phyloP scores from a whole-genome alignment of 2,113 vertebrate species.

The Salvelinus fontinalis region DNA sequence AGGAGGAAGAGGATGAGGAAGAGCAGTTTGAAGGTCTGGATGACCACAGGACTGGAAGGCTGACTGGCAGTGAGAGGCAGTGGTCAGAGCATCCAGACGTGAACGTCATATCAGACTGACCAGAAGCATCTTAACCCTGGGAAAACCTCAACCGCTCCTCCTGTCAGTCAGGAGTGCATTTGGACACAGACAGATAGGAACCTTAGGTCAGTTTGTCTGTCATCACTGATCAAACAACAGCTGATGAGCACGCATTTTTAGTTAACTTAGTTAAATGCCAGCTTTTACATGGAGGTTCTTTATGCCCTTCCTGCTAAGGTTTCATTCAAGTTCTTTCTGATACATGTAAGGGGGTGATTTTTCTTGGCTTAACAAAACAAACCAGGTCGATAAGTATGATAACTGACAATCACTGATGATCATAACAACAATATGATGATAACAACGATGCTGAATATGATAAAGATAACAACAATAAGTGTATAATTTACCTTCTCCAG shows the following conservation, averaged over 20 bases:
- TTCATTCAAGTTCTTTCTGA: background rate
- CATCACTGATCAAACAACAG: slow-evolving; percentile 55
- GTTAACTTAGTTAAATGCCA: slow-evolving; percentile 19
- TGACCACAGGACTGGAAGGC: background rate
- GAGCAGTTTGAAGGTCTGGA: slow-evolving; percentile 30
- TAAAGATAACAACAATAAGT: slow-evolving; percentile 4
- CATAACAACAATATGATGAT: slow-evolving; percentile 18
- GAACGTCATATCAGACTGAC: slow-evolving; percentile 42
- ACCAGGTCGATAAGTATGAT: too few relatives aligned
- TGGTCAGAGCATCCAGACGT: slow-evolving; percentile 54
- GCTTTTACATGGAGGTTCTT: slow-evolving; percentile 14
- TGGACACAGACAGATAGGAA: slow-evolving; percentile 35
- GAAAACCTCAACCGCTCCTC: slow-evolving; percentile 48
- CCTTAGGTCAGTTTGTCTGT: slow-evolving; percentile 43
- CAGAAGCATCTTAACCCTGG: slow-evolving; percentile 29
- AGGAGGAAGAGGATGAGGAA: slow-evolving; percentile 29
- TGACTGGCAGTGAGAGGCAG: slow-evolving; percentile 25
- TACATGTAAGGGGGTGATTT: slow-evolving; percentile 5
- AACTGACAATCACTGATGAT: slow-evolving; percentile 15
- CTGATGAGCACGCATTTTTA: slow-evolving; percentile 22
- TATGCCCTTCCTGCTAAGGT: slow-evolving; percentile 15
- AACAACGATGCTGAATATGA: slow-evolving; percentile 13
- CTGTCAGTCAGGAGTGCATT: slow-evolving; percentile 48
- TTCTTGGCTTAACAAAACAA: background rate
- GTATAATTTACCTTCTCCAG: slow-evolving; percentile 23